Evolutionary conservation across 2,113 vertebrate genomes (phyloP).

Genomic region (Azemiops feae): DNA sequence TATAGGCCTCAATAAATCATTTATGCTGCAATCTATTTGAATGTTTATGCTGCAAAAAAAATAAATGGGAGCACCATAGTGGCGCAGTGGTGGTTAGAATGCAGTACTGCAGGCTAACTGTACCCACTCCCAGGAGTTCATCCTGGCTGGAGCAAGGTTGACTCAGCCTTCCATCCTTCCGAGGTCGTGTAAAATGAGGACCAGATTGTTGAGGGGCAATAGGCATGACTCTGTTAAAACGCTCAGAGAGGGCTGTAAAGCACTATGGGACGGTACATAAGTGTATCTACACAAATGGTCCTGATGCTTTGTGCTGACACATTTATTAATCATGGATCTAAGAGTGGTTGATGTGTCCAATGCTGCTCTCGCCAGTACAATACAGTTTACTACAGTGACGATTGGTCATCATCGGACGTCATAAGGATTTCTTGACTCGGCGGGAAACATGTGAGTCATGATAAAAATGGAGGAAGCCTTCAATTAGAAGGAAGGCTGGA

Average conservation of each 20-base stretch:
- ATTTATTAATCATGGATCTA: neutral
- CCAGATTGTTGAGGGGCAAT: neutral
- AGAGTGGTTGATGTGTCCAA: neutral
- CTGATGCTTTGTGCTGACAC: neutral
- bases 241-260: neutral
- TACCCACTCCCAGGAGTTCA: neutral
- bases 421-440: conserved; percentile 41
- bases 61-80: neutral
- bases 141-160: neutral
- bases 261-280: neutral
- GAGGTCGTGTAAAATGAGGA: neutral
- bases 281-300: neutral
- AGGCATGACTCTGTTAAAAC: neutral
- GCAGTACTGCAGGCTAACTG: neutral
- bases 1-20: neutral
- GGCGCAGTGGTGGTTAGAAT: neutral
- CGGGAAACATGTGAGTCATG: conserved; percentile 53
- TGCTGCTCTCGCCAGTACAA: conserved; percentile 17
- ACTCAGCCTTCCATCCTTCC: neutral
- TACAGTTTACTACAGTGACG: accelerated
- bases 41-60: neutral
- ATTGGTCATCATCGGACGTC: neutral
- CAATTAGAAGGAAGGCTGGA: neutral
- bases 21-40: neutral
- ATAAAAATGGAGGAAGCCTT: neutral